Base-by-base conservation (phyloP, 37 sponge, comb jelly and placozoan genomes). In the Beroe forskalii region DNA sequence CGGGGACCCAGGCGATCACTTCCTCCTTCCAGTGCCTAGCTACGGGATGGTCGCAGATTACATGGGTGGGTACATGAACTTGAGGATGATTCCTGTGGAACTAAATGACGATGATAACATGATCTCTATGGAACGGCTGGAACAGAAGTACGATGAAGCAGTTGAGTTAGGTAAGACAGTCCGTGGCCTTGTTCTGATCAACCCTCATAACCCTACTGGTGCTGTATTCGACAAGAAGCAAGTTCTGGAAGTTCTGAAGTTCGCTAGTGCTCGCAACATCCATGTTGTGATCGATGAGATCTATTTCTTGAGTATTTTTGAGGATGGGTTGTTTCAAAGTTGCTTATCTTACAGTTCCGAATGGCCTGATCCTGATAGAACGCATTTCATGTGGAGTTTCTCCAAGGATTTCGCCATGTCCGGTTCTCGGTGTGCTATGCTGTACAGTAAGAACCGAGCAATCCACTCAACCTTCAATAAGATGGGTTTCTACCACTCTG, bases 361-460 rank as follows among this genome's bases (percentile, higher is more conserved):
- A 48, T 80, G 86, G 86, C 86, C 86, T 0, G 86, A 80, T 30
- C 86, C 86, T 42, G 55, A 32, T 22, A 9, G 86, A 6, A 80
- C 86, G 3, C 86, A 80, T 30, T 80, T 80, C 30, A 44, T 80
- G 30, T 80, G 86, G 86, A 38, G 86, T 9, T 80, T 80, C 55
- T 80, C 86, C 42, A 80, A 80, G 27, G 86, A 80, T 30, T 80
- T 80, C 28, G 28, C 86, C 44, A 80, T 80, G 86, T 80, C 86
- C 27, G 86, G 86, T 1, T 23, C 55, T 6, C 8, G 86, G 31
- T 80, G 48, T 23, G 86, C 55, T 25, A 27, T 80, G 3, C 27
- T 80, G 0, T 38, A 80, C 86, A 38, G 40, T 30, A 41, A 80
- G 31, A 44, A 41, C 55, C 9, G 4, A 80, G 86, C 8, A 17